Percentiles rank a stretch among this genome's conserved stretches.
Conservation (phyloP, 2,113 vertebrate species). For the Micronycteris hirsuta region DNA sequence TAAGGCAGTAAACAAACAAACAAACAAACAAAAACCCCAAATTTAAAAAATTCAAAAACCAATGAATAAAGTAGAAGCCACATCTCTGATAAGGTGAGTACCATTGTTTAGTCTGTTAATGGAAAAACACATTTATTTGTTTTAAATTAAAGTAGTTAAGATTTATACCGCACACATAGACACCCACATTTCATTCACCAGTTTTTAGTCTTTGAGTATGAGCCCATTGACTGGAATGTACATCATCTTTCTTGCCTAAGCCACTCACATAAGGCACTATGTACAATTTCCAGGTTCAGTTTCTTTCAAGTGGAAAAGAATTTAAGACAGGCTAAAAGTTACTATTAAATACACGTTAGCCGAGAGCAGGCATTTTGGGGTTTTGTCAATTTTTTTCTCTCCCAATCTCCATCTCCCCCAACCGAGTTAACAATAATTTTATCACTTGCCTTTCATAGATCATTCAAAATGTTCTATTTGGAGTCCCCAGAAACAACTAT, state of each 20-base stretch:
- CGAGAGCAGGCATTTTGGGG: background rate
- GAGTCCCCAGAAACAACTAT: background rate
- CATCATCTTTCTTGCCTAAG: background rate
- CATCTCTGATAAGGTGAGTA: background rate
- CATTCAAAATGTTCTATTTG: background rate
- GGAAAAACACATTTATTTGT: background rate
- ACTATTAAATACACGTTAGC: background rate
- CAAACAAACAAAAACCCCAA: background rate
- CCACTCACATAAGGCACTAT: background rate
- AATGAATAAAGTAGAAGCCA: background rate
- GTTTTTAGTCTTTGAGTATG: background rate
- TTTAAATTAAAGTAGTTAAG: background rate
- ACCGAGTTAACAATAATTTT: background rate
- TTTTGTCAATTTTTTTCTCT: background rate
- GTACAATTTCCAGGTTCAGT: background rate
- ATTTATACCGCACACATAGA: background rate
- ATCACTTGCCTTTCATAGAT: background rate
- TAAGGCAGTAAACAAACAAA: background rate
- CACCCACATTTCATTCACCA: background rate
- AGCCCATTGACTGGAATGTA: background rate
- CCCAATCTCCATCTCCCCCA: background rate
- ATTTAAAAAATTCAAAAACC: background rate
- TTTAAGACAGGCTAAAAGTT: background rate
- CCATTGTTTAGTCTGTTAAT: background rate
- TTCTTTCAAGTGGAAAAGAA: background rate